These are phyloP conservation scores for Caenorhabditis sp. DNA, from an alignment of 2,888 invertebrate species.

Conservation along the genomic window DNA sequence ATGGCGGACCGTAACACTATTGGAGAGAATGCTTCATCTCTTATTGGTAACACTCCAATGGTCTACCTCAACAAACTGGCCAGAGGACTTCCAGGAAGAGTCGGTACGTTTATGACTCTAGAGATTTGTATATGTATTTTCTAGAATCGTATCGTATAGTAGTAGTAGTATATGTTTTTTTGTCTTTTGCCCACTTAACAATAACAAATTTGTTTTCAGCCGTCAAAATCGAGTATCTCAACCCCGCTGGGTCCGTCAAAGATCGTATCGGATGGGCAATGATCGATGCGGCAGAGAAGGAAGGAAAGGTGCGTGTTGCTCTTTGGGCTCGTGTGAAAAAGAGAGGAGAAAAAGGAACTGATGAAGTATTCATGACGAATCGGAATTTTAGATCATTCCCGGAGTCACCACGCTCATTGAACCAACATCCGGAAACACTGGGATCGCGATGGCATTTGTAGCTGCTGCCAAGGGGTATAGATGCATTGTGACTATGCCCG, in stretches of 20 bases:
- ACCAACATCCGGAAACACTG: conserved; percentile 82
- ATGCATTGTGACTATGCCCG: conserved; percentile 82
- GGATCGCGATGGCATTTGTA: conserved; percentile 82
- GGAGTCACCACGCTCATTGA: conserved; percentile 80
- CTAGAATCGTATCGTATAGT: not conserved
- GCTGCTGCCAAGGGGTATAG: conserved; percentile 81
- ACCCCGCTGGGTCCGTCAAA: conserved; percentile 82
- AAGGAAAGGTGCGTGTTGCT: conserved; percentile 72
- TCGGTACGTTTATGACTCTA: conserved; percentile 73
- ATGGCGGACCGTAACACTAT: conserved; percentile 77
- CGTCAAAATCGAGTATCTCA: conserved; percentile 81
- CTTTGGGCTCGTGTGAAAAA: too few species aligned
- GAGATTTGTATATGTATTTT: not conserved
- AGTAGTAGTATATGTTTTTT: not conserved
- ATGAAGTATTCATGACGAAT: conserved; percentile 17
- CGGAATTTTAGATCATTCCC: conserved; percentile 66
- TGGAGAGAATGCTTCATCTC: conserved; percentile 72
- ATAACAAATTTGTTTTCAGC: conserved; percentile 66
- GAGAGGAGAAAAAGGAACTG: not conserved
- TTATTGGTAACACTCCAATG: conserved; percentile 82
- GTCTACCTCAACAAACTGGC: conserved; percentile 77
- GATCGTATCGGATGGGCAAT: conserved; percentile 82
- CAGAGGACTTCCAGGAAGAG: conserved; percentile 72
- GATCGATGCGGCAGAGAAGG: conserved; percentile 79
- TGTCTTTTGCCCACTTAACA: not conserved